These are phyloP conservation scores for Wiebesia pumilae DNA, from an alignment of 1,140 invertebrate species.

Conservation along the genomic window DNA sequence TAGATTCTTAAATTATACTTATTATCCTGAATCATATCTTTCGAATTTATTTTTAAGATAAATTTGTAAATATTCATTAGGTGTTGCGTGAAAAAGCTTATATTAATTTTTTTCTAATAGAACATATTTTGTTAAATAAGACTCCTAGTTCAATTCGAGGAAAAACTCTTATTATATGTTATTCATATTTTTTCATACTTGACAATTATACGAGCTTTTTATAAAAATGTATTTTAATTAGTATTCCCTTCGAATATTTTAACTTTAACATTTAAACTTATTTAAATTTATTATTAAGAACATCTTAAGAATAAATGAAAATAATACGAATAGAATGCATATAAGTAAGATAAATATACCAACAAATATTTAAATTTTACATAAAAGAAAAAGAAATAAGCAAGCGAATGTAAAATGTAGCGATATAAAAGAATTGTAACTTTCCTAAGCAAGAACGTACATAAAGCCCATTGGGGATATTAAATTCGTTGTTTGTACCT, in stretches of 20 bases:
- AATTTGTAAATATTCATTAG: too few species aligned
- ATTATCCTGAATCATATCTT: too few species aligned
- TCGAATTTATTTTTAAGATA: too few species aligned
- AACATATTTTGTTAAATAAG: background rate
- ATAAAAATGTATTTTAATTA: too few species aligned
- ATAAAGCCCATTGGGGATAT: conserved; percentile 58
- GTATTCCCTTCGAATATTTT: too few species aligned
- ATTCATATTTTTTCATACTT: too few species aligned
- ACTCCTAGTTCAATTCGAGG: too few species aligned
- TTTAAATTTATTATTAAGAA: too few species aligned
- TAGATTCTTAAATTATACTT: background rate
- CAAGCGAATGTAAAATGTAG: background rate
- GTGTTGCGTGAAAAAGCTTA: background rate
- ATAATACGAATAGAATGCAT: background rate
- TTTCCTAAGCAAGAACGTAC: conserved; percentile 58
- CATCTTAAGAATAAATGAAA: too few species aligned
- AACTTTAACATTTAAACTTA: too few species aligned
- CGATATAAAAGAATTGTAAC: conserved; percentile 4
- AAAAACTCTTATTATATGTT: too few species aligned
- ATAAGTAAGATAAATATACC: background rate
- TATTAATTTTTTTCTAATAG: background rate
- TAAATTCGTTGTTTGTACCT: conserved; percentile 50
- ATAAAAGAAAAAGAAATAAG: background rate
- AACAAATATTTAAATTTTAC: background rate
- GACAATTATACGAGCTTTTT: too few species aligned